Base-by-base conservation (phyloP, 2,797 vertebrate species). In the Catharus ustulatus region DNA sequence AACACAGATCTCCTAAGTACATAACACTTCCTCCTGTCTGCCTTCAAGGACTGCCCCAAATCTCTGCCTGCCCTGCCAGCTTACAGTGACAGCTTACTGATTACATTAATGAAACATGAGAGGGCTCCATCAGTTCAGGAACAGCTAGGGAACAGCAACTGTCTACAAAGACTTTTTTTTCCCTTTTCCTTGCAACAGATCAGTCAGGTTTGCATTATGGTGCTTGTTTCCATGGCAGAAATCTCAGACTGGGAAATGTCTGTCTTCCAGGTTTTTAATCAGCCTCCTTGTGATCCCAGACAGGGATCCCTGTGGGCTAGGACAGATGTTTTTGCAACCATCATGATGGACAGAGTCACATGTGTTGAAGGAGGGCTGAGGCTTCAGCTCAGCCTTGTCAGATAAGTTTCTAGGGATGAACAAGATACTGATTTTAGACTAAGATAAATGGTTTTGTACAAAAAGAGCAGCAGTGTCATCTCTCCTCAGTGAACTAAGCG, bases 231-330 rank as follows among this genome's bases (percentile, higher is more conserved):
- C 42, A 55, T 2, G 10, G 84, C 36, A 88, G 58, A 73, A 82
- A 81, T 9, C 66, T 95, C 66, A 90, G 80, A 26, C 43, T 61
- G 55, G 46, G 38, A 90, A 84, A 38, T 16, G 26, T 75, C 62
- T 87, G 58, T 87, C 82, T 67, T 74, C 64, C 54, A 85, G 52
- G 48, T 42, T 93, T 94, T 93, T 73, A 51, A 63, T 87, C 71
- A 73, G 45, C 48, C 64, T 83, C 32, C 75, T 49, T 68, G 49
- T 63, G 32, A 84, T 81, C 29, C 83, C 73, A 89, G 64, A 63
- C 45, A 51, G 22, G 36, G 27, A 66, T 67, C 45, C 32, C 38
- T 45, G 18, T 78, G 69, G 80, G 34, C 27, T 54, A 84, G 55
- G 38, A 87, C 54, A 86, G 73, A 54, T 93, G 64, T 30, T 90